Percentiles rank a stretch among this genome's conserved stretches.
Conservation (phyloP, 2,797 vertebrate genomes). For the Otolemur crassicaudatus region DNA sequence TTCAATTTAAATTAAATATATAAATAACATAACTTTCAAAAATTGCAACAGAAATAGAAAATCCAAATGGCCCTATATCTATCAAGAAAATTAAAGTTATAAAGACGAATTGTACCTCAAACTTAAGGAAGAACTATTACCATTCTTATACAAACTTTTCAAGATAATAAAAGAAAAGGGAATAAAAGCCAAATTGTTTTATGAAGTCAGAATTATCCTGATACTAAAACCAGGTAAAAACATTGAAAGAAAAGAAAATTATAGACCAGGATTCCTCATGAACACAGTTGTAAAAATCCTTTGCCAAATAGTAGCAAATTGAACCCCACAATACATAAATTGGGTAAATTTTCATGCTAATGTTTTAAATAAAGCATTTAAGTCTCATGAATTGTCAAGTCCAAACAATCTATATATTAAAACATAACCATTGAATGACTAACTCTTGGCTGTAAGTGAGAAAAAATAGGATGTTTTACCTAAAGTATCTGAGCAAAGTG, state of each 20-base stretch:
- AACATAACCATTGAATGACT: neutral
- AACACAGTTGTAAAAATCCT: neutral
- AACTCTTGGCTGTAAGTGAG: neutral
- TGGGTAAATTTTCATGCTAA: neutral
- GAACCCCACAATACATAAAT: neutral
- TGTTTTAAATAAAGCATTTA: neutral
- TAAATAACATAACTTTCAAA: neutral
- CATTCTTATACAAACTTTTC: neutral
- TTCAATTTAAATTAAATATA: neutral
- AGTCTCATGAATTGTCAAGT: neutral
- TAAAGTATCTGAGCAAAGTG: neutral
- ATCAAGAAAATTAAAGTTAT: conserved; percentile 15
- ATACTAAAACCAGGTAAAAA: neutral
- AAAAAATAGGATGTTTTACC: neutral
- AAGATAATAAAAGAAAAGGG: neutral
- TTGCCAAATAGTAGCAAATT: neutral
- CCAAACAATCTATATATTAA: neutral
- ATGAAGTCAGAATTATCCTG: neutral
- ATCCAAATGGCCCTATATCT: neutral
- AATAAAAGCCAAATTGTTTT: neutral
- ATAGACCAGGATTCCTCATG: neutral
- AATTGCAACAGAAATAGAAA: neutral
- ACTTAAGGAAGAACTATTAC: neutral
- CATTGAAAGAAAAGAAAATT: neutral
- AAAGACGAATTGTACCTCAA: neutral